Evolutionary conservation across 2,888 invertebrate species (phyloP), one percentile per base, ranked within the genome.

Genomic region (Digitonthophagus gazella): DNA sequence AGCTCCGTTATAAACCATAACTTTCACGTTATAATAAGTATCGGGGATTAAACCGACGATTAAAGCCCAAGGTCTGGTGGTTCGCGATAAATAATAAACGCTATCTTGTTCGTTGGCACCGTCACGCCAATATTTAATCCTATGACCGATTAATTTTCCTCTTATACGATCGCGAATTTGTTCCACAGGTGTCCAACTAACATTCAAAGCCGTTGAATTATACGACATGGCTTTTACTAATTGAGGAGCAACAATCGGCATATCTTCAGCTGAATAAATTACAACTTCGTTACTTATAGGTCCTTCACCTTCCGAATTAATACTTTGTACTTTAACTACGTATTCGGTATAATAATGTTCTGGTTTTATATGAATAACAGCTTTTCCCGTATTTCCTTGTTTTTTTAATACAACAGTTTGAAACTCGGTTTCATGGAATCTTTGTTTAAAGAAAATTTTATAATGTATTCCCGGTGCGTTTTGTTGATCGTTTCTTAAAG

Each of bases 1-100:
- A 2, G 97, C 98, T 0, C 93, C 90, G 84, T 98, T 98, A 79
- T 95, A 97, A 0, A 95, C 97, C 95, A 97, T 97, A 1, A 95
- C 83, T 86, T 96, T 95, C 0, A 98, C 95, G 77, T 87, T 92
- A 83, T 98, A 98, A 80, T 96, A 93, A 0, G 93, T 96, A 80
- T 97, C 93, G 0, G 97, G 95, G 76, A 93, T 91, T 64, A 98
- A 85, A 74, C 97, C 98, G 8, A 98, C 96, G 78, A 98, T 93
- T 1, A 96, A 85, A 0, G 97, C 95, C 91, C 93, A 92, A 67
- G 93, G 90, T 66, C 90, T 87, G 0, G 91, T 93, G 1, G 92
- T 92, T 71, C 96, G 88, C 6, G 95, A 96, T 67, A 97, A 84
- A 81, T 91, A 95, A 81, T 93, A 95, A 58, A 94, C 91, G 68